Evolutionary conservation across 2,113 vertebrate species (phyloP), one percentile per base, ranked within the genome.

Genomic region (Macroglossus sobrinus): DNA sequence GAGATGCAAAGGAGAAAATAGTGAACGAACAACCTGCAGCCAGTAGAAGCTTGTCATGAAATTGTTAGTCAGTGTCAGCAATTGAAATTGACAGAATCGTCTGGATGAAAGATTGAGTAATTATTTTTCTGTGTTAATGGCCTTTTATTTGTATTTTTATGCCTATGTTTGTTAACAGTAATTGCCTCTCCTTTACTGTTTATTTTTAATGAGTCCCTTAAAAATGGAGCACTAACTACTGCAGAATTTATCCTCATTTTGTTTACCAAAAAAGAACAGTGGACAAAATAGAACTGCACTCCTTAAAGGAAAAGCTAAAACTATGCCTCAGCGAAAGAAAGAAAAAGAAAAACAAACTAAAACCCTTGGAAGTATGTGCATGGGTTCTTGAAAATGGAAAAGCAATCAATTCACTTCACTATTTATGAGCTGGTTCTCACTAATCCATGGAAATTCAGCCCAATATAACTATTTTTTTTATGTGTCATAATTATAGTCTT

Each of bases 121-220:
- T 97, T 93, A 91, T 92, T 98, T 98, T 95, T 90, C 69, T 1
- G 4, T 98, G 98, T 96, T 97, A 97, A 95, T 94, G 55, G 21
- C 35, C 30, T 59, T 95, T 84, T 97, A 95, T 97, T 97, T 97
- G n/a, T 94, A 82, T 4, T 45, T 97, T 89, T 97, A 76, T 96
- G 61, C 81, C 87, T 38, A 40, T 97, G 50, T 94, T 98, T 98
- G 76, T 96, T 97, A 97, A 97, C 96, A 96, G 82, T 97, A 97
- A 98, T 97, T 97, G 26, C 66, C 21, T 98, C 85, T 96, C 40
- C 30, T 80, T 53, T 91, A 91, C 53, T 82, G 45, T 98, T 98
- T 97, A 92, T 97, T 98, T 98, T 98, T 98, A 98, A 98, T 97
- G 69, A 98, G 81, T 4, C 15, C 33, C 38, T 98, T 97, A 97